Evolutionary conservation across 2,797 vertebrate species (phyloP).

Genomic region (Lithobates sylvaticus): DNA sequence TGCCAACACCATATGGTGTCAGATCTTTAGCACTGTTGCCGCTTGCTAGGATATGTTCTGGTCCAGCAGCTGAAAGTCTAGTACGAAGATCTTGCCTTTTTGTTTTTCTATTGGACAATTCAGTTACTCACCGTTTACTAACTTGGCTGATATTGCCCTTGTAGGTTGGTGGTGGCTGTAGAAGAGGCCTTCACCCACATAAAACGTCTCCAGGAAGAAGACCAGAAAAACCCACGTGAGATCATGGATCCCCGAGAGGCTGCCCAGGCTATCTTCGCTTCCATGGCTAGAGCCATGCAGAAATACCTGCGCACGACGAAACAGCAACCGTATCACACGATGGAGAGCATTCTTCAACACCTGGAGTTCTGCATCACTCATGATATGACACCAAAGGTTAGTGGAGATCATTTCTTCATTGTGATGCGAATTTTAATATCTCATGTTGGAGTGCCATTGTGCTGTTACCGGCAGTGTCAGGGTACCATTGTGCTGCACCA

Average conservation of each 20-base stretch:
- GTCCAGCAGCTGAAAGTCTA: too few species aligned
- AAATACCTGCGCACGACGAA: conserved; percentile 95
- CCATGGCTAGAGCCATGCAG: conserved; percentile 96
- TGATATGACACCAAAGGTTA: conserved; percentile 96
- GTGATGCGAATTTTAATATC: background rate
- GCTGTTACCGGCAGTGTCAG: too few species aligned
- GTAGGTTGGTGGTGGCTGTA: conserved; percentile 93
- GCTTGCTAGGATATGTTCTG: too few species aligned
- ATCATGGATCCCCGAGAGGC: conserved; percentile 96
- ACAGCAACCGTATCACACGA: conserved; percentile 96
- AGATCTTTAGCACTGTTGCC: too few species aligned
- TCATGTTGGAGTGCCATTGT: background rate
- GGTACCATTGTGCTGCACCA: too few species aligned
- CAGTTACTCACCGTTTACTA: background rate
- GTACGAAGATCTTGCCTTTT: too few species aligned
- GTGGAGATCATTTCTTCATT: background rate
- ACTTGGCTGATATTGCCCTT: background rate
- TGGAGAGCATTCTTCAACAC: conserved; percentile 98
- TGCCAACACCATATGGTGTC: too few species aligned
- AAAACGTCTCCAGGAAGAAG: conserved; percentile 92
- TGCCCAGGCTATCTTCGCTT: conserved; percentile 95
- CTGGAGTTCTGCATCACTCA: conserved; percentile 97
- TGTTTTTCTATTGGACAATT: background rate
- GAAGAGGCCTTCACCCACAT: conserved; percentile 98
- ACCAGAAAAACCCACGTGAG: conserved; percentile 88